phyloP scores from a whole-genome alignment of 1,140 invertebrate genomes.

The Sarcophaga bullata region DNA sequence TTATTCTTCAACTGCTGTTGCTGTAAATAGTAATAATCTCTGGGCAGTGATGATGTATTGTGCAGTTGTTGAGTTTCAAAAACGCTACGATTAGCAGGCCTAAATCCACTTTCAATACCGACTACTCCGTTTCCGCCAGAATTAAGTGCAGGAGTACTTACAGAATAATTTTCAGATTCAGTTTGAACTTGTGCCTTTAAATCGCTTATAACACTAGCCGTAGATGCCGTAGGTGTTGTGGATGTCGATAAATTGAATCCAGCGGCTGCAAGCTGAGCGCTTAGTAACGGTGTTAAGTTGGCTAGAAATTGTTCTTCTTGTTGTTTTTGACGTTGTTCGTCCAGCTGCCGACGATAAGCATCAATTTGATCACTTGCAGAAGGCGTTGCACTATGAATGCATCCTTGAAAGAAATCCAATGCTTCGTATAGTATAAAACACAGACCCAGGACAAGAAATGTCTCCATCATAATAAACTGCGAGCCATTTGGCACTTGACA shows the following conservation, averaged over 20 bases:
- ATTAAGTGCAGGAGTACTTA: conserved; percentile 55
- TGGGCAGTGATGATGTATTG: conserved; percentile 60
- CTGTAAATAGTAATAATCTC: conserved; percentile 62
- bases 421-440: conserved; percentile 66
- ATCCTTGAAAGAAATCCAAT: conserved; percentile 67
- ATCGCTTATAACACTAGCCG: conserved; percentile 52
- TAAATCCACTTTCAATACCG: conserved; percentile 28
- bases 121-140: neutral
- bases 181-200: conserved; percentile 55
- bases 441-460: conserved; percentile 66
- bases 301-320: conserved; percentile 63
- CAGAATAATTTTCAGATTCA: conserved; percentile 50
- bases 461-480: conserved; percentile 65
- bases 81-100: conserved; percentile 43
- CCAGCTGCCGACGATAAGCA: conserved; percentile 63
- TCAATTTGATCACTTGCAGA: conserved; percentile 62
- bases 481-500: conserved; percentile 53
- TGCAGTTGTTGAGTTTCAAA: conserved; percentile 49
- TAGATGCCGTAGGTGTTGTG: conserved; percentile 46
- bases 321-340: conserved; percentile 65
- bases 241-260: conserved; percentile 45
- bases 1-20: conserved; percentile 63
- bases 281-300: conserved; percentile 58
- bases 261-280: conserved; percentile 59
- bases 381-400: conserved; percentile 61